Percentiles rank a stretch among this genome's conserved stretches.
Conservation (phyloP, 2,888 invertebrate genomes). For the Sphinx pinastri region DNA sequence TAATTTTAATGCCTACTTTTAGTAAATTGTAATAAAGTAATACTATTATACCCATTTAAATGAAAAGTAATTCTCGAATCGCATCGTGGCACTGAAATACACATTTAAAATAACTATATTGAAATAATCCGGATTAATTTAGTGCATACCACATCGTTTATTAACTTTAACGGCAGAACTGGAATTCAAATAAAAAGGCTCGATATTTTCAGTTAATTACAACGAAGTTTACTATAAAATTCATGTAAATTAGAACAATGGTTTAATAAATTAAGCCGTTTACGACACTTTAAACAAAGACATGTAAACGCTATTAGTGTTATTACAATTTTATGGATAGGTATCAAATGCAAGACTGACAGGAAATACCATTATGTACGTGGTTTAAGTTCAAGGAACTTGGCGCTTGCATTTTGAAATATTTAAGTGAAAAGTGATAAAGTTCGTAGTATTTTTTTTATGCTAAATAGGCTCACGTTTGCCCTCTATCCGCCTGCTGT, state of each 20-base stretch:
- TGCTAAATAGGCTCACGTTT: too few relatives aligned
- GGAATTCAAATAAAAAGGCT: slow-evolving; percentile 1
- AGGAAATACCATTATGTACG: slow-evolving; percentile 58
- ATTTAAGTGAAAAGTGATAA: not conserved
- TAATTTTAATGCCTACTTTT: too few relatives aligned
- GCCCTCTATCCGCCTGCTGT: too few relatives aligned
- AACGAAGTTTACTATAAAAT: slow-evolving; percentile 18
- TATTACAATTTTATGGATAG: slow-evolving; percentile 75
- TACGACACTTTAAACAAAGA: slow-evolving; percentile 76
- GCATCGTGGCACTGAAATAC: too few relatives aligned
- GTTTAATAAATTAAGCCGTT: slow-evolving; percentile 67
- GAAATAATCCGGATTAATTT: not conserved
- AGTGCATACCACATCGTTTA: not conserved
- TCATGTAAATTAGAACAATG: slow-evolving; percentile 62
- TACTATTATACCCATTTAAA: too few relatives aligned
- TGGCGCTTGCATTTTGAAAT: slow-evolving; percentile 16
- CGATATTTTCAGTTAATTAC: not conserved
- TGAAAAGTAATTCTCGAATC: too few relatives aligned
- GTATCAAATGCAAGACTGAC: slow-evolving; percentile 61
- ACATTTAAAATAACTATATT: not conserved
- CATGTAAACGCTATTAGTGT: slow-evolving; percentile 78
- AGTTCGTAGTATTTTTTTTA: too few relatives aligned
- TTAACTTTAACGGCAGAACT: slow-evolving; percentile 1
- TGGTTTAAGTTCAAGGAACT: slow-evolving; percentile 34
- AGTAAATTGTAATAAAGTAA: too few relatives aligned